A percentile compares a stretch with the other conserved stretches of the same genome.
Conservation (phyloP, 2,113 vertebrate genomes). For the Excalfactoria chinensis region DNA sequence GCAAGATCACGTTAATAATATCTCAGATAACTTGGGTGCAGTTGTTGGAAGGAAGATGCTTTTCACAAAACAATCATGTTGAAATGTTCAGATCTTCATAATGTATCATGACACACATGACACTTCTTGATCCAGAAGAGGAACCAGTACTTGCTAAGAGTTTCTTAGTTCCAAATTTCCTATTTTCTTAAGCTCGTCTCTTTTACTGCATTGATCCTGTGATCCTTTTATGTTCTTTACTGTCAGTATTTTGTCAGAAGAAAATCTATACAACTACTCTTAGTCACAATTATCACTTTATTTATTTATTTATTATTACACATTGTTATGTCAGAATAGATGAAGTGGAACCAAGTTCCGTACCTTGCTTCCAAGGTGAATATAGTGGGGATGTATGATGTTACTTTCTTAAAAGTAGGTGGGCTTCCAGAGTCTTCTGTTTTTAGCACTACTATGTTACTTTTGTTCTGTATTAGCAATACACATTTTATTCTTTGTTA, state of each 20-base stretch:
- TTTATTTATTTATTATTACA: background rate
- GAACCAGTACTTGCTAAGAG: background rate
- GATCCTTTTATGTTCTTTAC: background rate
- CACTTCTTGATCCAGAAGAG: background rate
- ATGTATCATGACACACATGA: background rate
- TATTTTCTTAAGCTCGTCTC: background rate
- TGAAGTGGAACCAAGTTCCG: background rate
- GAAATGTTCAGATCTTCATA: background rate
- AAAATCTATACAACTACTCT: background rate
- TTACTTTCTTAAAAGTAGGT: background rate
- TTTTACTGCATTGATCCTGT: background rate
- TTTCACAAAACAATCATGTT: background rate
- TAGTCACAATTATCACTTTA: fast-evolving
- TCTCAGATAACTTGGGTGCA: background rate
- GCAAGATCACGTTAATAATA: background rate
- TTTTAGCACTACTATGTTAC: background rate
- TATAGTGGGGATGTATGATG: background rate
- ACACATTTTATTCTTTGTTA: background rate
- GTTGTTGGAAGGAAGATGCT: background rate
- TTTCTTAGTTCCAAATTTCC: background rate
- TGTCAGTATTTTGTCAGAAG: background rate
- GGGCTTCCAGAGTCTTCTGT: background rate
- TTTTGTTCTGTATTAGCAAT: background rate
- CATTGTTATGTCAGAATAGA: background rate
- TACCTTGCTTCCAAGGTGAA: background rate